Conservation (phyloP, 2,888 invertebrate genomes). For the Anoplius nigerrimus region DNA sequence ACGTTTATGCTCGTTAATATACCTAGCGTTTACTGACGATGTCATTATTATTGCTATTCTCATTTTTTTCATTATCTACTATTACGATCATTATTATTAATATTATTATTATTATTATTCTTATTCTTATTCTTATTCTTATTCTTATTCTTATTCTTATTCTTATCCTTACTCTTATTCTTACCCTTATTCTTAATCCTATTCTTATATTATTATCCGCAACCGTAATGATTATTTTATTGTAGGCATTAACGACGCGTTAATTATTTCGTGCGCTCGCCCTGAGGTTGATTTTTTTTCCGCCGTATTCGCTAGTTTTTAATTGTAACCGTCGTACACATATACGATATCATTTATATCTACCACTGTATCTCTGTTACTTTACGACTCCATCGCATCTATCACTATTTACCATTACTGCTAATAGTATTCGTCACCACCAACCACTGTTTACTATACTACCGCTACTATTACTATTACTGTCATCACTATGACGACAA, state of each 20-base stretch:
- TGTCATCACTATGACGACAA: conserved; percentile 33
- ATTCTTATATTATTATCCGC: background rate
- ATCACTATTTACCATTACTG: background rate
- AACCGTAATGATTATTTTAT: background rate
- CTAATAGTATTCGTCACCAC: conserved; percentile 1
- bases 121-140: conserved; percentile 27
- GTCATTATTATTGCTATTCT: conserved; percentile 37
- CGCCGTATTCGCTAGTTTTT: background rate
- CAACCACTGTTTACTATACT: conserved; percentile 20
- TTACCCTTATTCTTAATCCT: conserved; percentile 32
- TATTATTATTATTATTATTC: conserved; percentile 40
- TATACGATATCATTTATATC: background rate
- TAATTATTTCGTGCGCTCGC: conserved; percentile 2
- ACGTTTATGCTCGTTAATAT: conserved; percentile 30
- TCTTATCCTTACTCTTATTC: conserved; percentile 27
- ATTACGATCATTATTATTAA: conserved; percentile 35
- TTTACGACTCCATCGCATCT: background rate
- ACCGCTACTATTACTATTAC: conserved; percentile 18
- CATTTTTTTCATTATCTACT: conserved; percentile 34
- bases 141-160: conserved; percentile 27
- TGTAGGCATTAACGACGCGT: background rate
- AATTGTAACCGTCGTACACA: conserved; percentile 6
- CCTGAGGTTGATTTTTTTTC: background rate
- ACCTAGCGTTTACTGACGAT: conserved; percentile 22
- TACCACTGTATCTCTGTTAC: conserved; percentile 1